phyloP scores from a whole-genome alignment of 1,140 invertebrate species.

The Drosophila seguyi region DNA sequence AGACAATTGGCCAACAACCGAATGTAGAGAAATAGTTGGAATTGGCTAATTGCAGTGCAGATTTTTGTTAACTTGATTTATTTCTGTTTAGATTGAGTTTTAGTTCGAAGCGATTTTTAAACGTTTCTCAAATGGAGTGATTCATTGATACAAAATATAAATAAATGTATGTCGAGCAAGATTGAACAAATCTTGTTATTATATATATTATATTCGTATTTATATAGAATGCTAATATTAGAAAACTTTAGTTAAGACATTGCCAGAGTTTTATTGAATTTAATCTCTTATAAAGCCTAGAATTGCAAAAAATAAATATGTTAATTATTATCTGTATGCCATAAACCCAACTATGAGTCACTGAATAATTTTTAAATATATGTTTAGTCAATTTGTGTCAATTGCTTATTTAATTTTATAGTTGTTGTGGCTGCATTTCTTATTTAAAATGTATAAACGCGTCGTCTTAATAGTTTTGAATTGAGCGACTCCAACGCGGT shows the following conservation, averaged over 20 bases:
- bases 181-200: background rate
- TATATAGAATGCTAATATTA: too few relatives aligned
- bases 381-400: conserved; percentile 15
- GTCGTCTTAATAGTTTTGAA: conserved; percentile 14
- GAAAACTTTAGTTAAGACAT: too few relatives aligned
- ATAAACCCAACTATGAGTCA: background rate
- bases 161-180: background rate
- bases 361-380: background rate
- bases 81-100: conserved; percentile 4
- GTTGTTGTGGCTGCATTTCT: background rate
- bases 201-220: background rate
- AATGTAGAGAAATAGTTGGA: conserved; percentile 33
- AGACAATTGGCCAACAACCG: conserved; percentile 33
- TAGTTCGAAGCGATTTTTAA: background rate
- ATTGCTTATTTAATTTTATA: conserved; percentile 12
- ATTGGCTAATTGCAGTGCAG: conserved; percentile 54
- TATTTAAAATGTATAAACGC: background rate
- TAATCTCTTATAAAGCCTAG: background rate
- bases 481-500: conserved; percentile 17
- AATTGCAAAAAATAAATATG: background rate
- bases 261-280: background rate
- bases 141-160: background rate
- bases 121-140: background rate
- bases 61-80: conserved; percentile 38
- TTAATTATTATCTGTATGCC: background rate